Evolutionary conservation across 2,797 vertebrate species (phyloP).

Genomic region (Otolemur crassicaudatus): DNA sequence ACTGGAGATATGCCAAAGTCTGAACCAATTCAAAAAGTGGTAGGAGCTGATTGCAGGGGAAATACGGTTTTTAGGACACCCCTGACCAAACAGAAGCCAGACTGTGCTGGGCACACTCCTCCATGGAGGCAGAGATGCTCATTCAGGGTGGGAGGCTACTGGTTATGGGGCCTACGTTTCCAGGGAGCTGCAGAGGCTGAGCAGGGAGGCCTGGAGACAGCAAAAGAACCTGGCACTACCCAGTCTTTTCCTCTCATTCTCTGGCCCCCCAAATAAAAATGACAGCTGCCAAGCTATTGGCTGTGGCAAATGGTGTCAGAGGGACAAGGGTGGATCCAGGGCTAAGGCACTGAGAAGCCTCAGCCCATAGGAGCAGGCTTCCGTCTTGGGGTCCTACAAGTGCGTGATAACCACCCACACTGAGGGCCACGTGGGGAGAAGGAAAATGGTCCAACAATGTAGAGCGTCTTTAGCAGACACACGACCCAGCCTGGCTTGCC

Average conservation of each 20-base stretch:
- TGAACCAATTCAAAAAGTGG: background rate
- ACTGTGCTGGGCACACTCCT: too few relatives aligned
- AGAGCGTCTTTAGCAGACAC: background rate
- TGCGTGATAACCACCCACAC: background rate
- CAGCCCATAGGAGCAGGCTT: background rate
- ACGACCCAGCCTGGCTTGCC: background rate
- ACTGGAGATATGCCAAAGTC: background rate
- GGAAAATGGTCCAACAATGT: rapidly evolving
- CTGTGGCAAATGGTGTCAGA: background rate
- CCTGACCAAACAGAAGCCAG: background rate
- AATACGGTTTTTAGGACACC: background rate
- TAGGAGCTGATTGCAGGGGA: background rate
- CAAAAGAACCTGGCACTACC: background rate
- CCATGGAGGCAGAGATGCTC: background rate
- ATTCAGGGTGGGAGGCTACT: background rate
- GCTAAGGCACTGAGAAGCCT: background rate
- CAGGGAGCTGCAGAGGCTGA: background rate
- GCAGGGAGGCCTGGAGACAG: background rate
- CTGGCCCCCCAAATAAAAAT: background rate
- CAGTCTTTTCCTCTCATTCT: background rate
- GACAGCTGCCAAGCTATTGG: background rate
- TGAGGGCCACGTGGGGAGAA: background rate
- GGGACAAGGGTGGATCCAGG: background rate
- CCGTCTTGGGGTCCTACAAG: background rate
- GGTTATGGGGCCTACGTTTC: background rate